A percentile compares a stretch with the other conserved stretches of the same genome.
These are phyloP conservation scores for Dasyornis broadbenti DNA, from an alignment of 2,113 vertebrate genomes.

Conservation along the genomic window DNA sequence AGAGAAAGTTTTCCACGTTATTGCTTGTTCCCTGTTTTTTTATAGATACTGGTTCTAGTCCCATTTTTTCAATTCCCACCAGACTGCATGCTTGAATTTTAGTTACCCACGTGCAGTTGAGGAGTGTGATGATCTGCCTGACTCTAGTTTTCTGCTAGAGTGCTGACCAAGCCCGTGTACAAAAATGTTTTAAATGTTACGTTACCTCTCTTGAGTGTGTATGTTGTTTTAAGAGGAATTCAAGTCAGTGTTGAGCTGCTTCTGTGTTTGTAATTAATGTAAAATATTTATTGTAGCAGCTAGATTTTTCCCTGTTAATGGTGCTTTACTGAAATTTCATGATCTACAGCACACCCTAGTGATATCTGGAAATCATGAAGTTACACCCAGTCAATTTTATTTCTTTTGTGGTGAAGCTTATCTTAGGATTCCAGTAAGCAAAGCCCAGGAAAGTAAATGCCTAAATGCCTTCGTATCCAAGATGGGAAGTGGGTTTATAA, in stretches of 20 bases:
- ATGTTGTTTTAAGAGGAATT: background rate
- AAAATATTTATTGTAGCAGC: background rate
- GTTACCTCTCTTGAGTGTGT: background rate
- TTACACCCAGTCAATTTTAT: background rate
- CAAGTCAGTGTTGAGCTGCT: background rate
- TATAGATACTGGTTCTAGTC: background rate
- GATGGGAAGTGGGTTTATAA: background rate
- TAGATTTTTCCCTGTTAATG: background rate
- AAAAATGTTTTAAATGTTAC: background rate
- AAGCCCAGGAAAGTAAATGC: background rate
- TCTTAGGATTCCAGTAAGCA: background rate
- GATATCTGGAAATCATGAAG: slow-evolving; percentile 33
- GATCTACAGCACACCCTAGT: slow-evolving; percentile 71
- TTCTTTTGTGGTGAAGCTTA: background rate
- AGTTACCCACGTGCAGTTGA: background rate
- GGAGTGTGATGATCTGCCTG: background rate
- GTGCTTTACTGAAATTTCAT: slow-evolving; percentile 38
- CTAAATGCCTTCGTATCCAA: background rate
- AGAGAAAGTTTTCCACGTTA: background rate
- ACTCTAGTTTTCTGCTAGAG: background rate
- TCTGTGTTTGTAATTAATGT: slow-evolving; percentile 10
- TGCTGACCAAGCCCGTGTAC: background rate
- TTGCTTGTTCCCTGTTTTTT: background rate
- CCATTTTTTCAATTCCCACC: background rate
- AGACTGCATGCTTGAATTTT: background rate